Percentiles rank a stretch among this genome's conserved stretches.
These are phyloP conservation scores for Cotesia typhae DNA, from an alignment of 1,140 invertebrate genomes.

Conservation along the genomic window DNA sequence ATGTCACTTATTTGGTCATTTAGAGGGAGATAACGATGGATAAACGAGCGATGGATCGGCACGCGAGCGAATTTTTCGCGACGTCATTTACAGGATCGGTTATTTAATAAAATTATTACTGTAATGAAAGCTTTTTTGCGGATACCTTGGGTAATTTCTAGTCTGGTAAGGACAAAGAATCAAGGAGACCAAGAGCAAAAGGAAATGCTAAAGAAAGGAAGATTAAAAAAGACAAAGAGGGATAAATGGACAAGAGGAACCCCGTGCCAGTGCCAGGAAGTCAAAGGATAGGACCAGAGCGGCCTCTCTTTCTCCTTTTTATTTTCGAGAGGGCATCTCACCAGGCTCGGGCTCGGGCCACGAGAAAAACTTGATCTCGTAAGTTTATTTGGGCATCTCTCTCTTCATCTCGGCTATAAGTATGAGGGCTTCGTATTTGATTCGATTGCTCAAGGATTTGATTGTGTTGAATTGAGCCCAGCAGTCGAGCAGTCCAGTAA, in stretches of 20 bases:
- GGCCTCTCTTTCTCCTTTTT: no score
- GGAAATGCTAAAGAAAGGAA: neutral
- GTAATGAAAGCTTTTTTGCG: no score
- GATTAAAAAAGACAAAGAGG: neutral
- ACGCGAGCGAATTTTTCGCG: no score
- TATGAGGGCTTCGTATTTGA: no score
- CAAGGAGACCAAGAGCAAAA: neutral
- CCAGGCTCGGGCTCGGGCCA: conserved; percentile 50
- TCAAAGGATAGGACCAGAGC: conserved; percentile 50
- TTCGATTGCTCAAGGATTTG: no score
- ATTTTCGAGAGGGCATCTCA: conserved; percentile 20
- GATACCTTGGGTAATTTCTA: neutral
- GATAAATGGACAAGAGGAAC: conserved; percentile 50
- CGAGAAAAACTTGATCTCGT: conserved; percentile 61
- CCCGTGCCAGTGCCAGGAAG: conserved; percentile 62
- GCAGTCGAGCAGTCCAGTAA: no score
- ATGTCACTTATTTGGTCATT: conserved; percentile 14
- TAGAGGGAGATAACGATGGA: conserved; percentile 35
- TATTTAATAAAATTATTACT: no score
- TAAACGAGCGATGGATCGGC: neutral
- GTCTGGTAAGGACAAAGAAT: neutral
- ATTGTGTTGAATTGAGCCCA: no score
- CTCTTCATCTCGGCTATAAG: conserved; percentile 25
- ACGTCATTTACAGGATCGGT: no score
- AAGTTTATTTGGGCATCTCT: conserved; percentile 29